phyloP scores from a whole-genome alignment of 2,888 invertebrate genomes.

The Ischnura elegans region DNA sequence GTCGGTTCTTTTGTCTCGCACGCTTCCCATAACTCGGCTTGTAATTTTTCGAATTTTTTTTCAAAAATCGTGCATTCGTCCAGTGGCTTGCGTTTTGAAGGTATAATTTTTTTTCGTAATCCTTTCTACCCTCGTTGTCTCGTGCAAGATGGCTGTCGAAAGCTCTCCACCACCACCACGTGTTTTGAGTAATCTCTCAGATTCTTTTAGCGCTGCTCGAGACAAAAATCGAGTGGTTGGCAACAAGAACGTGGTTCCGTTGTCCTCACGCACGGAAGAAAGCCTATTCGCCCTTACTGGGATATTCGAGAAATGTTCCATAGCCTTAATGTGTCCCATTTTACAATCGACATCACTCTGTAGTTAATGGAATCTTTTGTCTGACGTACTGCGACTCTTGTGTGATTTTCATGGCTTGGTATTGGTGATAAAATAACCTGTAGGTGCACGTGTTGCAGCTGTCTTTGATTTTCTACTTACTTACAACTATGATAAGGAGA shows the following conservation, averaged over 20 bases:
- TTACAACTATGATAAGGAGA: too few relatives aligned
- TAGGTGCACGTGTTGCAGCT: not conserved
- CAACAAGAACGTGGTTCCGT: not conserved
- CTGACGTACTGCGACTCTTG: too few relatives aligned
- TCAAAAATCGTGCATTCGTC: conserved; percentile 11
- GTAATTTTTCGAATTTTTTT: not conserved
- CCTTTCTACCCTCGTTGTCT: not conserved
- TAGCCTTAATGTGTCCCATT: not conserved
- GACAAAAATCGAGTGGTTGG: not conserved
- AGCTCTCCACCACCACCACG: not conserved
- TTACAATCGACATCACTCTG: not conserved
- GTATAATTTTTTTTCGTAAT: not conserved
- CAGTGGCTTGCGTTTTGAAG: conserved; percentile 34
- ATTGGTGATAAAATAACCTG: not conserved
- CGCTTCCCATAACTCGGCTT: too few relatives aligned
- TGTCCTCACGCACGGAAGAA: not conserved
- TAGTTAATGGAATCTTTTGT: not conserved
- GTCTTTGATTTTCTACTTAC: too few relatives aligned
- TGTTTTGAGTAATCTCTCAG: not conserved
- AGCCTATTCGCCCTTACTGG: not conserved
- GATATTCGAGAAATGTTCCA: not conserved
- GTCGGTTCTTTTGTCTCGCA: too few relatives aligned
- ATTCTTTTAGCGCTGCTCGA: not conserved
- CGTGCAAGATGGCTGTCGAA: not conserved
- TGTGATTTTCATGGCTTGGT: not conserved